These are phyloP conservation scores for Silurus asotus DNA, from an alignment of 2,113 vertebrate species.

Conservation along the genomic window DNA sequence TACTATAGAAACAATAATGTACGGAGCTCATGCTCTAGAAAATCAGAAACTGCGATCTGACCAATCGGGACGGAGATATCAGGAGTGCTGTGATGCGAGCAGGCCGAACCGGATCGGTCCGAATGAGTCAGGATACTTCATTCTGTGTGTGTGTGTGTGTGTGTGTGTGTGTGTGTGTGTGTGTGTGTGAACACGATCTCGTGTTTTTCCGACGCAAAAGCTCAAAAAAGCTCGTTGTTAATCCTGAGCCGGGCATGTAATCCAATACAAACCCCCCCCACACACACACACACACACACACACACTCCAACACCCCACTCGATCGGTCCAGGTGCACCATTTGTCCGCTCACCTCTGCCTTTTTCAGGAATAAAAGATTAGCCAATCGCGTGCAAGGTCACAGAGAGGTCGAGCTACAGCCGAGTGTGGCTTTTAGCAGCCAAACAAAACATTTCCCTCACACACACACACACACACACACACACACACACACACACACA, in stretches of 20 bases:
- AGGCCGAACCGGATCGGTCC: too few relatives aligned
- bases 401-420: not conserved
- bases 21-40: too few relatives aligned
- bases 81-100: too few relatives aligned
- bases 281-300: not conserved
- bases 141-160: not conserved
- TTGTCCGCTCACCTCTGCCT: not conserved
- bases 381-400: not conserved
- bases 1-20: too few relatives aligned
- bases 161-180: not conserved
- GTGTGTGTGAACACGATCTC: too few relatives aligned
- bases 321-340: not conserved
- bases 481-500: not conserved
- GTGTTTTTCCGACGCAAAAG: not conserved
- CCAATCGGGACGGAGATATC: too few relatives aligned
- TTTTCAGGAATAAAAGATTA: constrained; percentile 18
- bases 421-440: not conserved
- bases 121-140: too few relatives aligned
- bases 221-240: not conserved
- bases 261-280: not conserved
- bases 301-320: not conserved
- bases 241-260: constrained; percentile 9
- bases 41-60: too few relatives aligned
- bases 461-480: not conserved
- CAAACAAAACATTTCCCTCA: not conserved